Base-by-base conservation (phyloP, 2,797 vertebrate species). In the Coregonus sp. region DNA sequence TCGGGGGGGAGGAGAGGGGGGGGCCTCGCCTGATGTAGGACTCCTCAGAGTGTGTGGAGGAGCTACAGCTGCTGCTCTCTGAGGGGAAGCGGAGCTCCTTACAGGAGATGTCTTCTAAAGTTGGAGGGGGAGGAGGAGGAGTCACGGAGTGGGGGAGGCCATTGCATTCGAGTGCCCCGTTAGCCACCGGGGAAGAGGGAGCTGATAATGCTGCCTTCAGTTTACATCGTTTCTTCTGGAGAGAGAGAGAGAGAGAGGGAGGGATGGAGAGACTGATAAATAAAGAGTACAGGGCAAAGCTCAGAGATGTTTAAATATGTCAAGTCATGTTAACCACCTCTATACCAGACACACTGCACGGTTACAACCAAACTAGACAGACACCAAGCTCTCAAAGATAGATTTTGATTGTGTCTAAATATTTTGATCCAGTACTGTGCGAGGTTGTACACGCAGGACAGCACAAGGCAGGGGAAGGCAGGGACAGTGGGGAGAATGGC, bases 201-300 rank as follows among this genome's bases (percentile, higher is more conserved):
- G 94, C 92, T 5, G 91, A 91, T 29, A 33, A 29, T 81, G 88
- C 91, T 5, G 89, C 89, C 93, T 97, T 99, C 85, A 95, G 93
- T 86, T 97, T 99, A 93, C 95, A 97, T 56, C 97, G 96, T 69
- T 98, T 99, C 86, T 98, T 99, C 98, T 99, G 84, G 50, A 82
- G 0, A 54, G 54, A 20, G 4, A 73, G 16, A 37, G 15, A 14
- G 35, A 25, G 6, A 4, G 35, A 63, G 66, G 73, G 69, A 70
- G 31, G 11, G 2, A 9, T 72, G 16, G 76, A 18, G 25, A 25
- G 18, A n/a, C 5, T 70, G 74, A 56, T 18, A 14, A 51, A 74
- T 31, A 37, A 73, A 15, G 29, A 77, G 40, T 29, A 69, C 15
- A 4, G 29, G 29, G 29, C 25, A 66, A 7, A 66, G 2, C 7